Evolutionary conservation across 2,797 vertebrate species (phyloP).

Genomic region (Poliocrania exsul): DNA sequence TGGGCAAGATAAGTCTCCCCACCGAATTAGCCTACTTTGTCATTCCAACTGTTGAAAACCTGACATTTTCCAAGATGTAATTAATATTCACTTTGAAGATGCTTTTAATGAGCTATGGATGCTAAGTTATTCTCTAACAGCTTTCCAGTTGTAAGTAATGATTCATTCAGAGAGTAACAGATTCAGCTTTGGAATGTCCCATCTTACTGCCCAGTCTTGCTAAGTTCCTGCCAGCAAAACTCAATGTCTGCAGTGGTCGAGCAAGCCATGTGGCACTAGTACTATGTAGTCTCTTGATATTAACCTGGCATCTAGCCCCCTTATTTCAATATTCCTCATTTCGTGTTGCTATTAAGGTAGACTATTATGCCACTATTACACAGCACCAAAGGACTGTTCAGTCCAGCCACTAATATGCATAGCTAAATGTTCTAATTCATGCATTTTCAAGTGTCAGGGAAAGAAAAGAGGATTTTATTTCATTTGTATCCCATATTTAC

Average conservation of each 20-base stretch:
- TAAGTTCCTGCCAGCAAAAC: conserved; percentile 49
- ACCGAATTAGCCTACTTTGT: conserved; percentile 67
- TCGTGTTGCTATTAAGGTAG: conserved; percentile 23
- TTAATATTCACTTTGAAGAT: conserved; percentile 70
- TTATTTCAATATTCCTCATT: conserved; percentile 55
- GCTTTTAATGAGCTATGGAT: conserved; percentile 64
- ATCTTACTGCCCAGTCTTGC: conserved; percentile 40
- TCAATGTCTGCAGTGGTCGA: conserved; percentile 43
- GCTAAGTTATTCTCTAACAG: conserved; percentile 57
- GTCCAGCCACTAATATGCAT: background rate
- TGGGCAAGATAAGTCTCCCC: conserved; percentile 62
- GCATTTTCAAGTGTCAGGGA: background rate
- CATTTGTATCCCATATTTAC: conserved; percentile 11
- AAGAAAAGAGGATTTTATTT: background rate
- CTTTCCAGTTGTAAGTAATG: conserved; percentile 57
- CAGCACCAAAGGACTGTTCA: background rate
- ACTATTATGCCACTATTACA: conserved; percentile 3
- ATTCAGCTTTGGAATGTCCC: conserved; percentile 50
- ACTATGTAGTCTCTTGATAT: conserved; percentile 44
- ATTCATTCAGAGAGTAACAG: conserved; percentile 57
- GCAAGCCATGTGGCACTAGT: conserved; percentile 57
- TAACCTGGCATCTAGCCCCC: conserved; percentile 48
- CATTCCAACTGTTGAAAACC: conserved; percentile 70
- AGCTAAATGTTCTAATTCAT: background rate
- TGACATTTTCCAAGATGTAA: conserved; percentile 69